These are phyloP conservation scores for Ochropleura plecta DNA, from an alignment of 2,888 invertebrate species.

Conservation along the genomic window DNA sequence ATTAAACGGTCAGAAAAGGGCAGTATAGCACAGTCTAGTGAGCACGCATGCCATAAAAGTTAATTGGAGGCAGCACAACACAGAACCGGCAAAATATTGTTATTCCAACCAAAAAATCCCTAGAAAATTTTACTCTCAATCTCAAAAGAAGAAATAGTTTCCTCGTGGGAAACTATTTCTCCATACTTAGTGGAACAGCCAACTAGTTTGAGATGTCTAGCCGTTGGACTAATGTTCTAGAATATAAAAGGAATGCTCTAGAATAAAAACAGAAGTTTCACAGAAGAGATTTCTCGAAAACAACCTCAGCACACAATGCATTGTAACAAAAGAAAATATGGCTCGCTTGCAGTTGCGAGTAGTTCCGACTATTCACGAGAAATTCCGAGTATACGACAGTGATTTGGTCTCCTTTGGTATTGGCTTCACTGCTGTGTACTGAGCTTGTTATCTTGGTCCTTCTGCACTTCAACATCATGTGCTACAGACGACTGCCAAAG, in stretches of 20 bases:
- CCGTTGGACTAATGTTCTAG: constrained; percentile 24
- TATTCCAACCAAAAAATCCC: constrained; percentile 12
- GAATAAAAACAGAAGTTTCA: constrained; percentile 29
- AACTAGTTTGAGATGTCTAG: constrained; percentile 41
- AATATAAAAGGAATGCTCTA: neutral
- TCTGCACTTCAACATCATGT: constrained; percentile 14
- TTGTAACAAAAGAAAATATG: constrained; percentile 2
- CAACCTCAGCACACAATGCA: neutral
- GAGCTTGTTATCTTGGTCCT: constrained; percentile 22
- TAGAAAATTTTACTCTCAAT: neutral
- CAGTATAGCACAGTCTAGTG: constrained; percentile 12
- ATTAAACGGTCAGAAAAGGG: constrained; percentile 16
- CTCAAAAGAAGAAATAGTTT: too few species aligned
- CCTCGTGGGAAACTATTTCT: constrained; percentile 8
- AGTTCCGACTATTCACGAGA: neutral
- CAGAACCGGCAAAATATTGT: constrained; percentile 25
- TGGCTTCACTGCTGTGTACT: neutral
- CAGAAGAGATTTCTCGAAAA: neutral
- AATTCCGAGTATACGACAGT: neutral
- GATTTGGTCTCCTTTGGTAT: neutral
- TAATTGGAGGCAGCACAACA: constrained; percentile 25
- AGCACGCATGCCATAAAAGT: constrained; percentile 30
- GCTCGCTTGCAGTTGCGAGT: neutral
- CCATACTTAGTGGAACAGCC: constrained; percentile 22
- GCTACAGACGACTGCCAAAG: constrained; percentile 42